These are phyloP conservation scores for Phainopepla nitens DNA, from an alignment of 2,113 vertebrate genomes.

Conservation along the genomic window DNA sequence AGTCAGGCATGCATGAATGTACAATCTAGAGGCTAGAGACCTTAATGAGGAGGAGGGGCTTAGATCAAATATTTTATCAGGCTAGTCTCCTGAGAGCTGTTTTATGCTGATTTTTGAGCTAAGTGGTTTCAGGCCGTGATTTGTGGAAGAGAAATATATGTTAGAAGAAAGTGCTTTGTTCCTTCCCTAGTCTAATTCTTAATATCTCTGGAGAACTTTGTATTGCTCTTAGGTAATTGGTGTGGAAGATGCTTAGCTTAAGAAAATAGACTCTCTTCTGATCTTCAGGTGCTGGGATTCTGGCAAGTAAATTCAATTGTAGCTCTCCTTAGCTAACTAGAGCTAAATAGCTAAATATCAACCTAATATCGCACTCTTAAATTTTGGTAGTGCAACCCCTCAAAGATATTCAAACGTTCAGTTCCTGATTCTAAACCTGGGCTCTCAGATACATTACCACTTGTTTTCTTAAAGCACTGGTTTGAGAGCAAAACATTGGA, in stretches of 20 bases:
- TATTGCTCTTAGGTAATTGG: not conserved
- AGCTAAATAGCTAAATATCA: not conserved
- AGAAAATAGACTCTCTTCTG: not conserved
- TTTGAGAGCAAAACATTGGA: not conserved
- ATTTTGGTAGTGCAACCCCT: not conserved
- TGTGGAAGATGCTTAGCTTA: not conserved
- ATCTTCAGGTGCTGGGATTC: not conserved
- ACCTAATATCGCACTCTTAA: not conserved
- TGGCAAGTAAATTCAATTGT: not conserved
- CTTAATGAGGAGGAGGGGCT: not conserved
- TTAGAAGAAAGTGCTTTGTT: not conserved
- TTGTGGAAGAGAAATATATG: not conserved
- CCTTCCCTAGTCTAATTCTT: not conserved
- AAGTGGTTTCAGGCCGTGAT: not conserved
- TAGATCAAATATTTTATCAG: not conserved
- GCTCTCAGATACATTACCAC: not conserved
- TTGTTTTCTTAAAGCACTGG: not conserved
- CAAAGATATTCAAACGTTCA: not conserved
- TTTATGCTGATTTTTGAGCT: not conserved
- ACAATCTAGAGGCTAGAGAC: not conserved
- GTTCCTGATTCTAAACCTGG: not conserved
- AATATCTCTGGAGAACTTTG: not conserved
- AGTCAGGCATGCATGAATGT: not conserved
- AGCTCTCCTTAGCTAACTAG: not conserved
- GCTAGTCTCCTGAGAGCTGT: not conserved